Percentiles rank a stretch among this genome's conserved stretches.
phyloP scores from a whole-genome alignment of 2,113 vertebrate species.

The Platichthys flesus region DNA sequence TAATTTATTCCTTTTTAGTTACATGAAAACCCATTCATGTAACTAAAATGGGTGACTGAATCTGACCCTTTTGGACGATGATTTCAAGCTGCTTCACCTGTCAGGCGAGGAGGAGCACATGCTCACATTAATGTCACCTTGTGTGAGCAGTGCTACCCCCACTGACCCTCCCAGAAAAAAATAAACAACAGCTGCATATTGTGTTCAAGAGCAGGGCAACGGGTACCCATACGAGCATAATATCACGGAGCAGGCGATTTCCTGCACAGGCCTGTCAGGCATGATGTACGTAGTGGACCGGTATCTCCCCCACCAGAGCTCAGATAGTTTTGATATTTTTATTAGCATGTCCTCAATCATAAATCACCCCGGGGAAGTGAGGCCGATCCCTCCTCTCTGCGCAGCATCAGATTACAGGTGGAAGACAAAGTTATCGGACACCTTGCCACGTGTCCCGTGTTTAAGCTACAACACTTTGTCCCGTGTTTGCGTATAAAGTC shows the following conservation, averaged over 20 bases:
- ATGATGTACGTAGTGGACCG: slow-evolving; percentile 81
- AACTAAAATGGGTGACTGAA: too few relatives aligned
- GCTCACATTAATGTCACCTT: slow-evolving; percentile 76
- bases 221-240: slow-evolving; percentile 56
- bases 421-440: slow-evolving; percentile 80
- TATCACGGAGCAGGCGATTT: slow-evolving; percentile 55
- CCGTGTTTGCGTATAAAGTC: slow-evolving; percentile 7
- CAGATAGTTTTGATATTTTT: slow-evolving; percentile 87
- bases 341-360: slow-evolving; percentile 87
- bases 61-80: not conserved
- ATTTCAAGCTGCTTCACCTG: slow-evolving; percentile 32
- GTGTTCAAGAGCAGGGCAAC: slow-evolving; percentile 47
- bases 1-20: not conserved
- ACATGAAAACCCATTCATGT: too few relatives aligned
- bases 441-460: slow-evolving; percentile 61
- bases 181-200: slow-evolving; percentile 68
- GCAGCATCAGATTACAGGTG: slow-evolving; percentile 80
- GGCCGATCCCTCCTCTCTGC: slow-evolving; percentile 66
- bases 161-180: slow-evolving; percentile 39
- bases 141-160: slow-evolving; percentile 50
- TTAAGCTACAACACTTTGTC: slow-evolving; percentile 45
- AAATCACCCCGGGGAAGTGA: slow-evolving; percentile 77
- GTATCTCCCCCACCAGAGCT: slow-evolving; percentile 83
- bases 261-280: slow-evolving; percentile 74
- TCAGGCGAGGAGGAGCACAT: slow-evolving; percentile 18